Base-by-base conservation (phyloP, 2,888 invertebrate species). In the Ypsolopha sequella region DNA sequence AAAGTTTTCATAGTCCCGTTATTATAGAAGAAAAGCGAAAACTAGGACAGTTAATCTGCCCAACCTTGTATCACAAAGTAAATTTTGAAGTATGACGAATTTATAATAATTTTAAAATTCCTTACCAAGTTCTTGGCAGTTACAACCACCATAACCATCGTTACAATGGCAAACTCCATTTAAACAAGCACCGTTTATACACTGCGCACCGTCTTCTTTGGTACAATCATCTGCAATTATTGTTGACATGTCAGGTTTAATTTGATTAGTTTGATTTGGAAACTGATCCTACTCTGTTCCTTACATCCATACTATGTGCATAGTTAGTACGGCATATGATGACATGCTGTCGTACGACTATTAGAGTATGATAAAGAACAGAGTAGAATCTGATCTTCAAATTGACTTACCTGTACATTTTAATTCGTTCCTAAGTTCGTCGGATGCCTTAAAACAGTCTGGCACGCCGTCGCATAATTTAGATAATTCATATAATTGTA, bases 151-250 rank as follows among this genome's bases (percentile, higher is more conserved):
- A 76, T 91, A 97, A 65, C 97, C 97, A 81, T 97, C 97, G 81
- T 97, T 96, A 86, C 97, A 97, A 88, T 97, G 95, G 88, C 97
- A 97, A 78, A 95, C 95, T 73, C 94, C 93, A 80, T 95, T 95
- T 70, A 97, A 91, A 88, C 97, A 97, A 70, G 93, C 96, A 77
- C 97, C 97, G 81, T 97, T 96, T 80, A 93, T 92, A 89, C 97
- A 97, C 74, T 89, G 91, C 69, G 94, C 92, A 80, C 95, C 95
- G 81, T 95, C 95, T 71, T 93, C 93, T 89, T 95, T 94, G 88
- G 92, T 93, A 90, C 97, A 97, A 88, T 96, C 94, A 88, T 93
- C 97, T 97, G 87, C 86, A 64, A 69, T 13, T 50, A 52, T 41
- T 50, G 50, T 33, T 45, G 24, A 24, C 24, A 24, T 24, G 24